Base-by-base conservation (phyloP, 2,797 vertebrate genomes). In the Xenentodon cancila region DNA sequence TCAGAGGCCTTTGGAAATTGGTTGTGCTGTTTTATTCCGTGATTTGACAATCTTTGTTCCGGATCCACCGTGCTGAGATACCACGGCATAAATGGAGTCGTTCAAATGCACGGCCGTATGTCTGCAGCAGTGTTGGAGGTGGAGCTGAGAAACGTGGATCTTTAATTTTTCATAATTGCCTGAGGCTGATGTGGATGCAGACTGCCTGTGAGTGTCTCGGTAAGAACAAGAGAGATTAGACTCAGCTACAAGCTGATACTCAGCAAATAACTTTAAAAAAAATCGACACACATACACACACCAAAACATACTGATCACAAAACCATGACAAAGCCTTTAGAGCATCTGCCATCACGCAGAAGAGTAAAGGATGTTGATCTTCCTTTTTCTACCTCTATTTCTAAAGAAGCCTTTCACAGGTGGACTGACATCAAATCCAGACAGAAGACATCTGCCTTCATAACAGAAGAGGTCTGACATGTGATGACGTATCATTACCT, bases 161-260 rank as follows among this genome's bases (percentile, higher is more conserved):
- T 84, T 84, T 64, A 79, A 84, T 82, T 70, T 86, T 84, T 87
- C 56, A 84, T 71, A 49, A 34, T 68, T 0, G 79, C 84, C 84
- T 1, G 17, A 63, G 80, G 83, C 75, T 22, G 60, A 21, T 68
- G 75, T 62, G 58, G 43, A 77, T 56, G 30, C 75, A 47, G 68
- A 30, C 55, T 68, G 71, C 53, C 49, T 75, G 58, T 83, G 63
- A 51, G 55, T 71, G 58, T 64, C 72, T 75, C 48, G 56, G 46
- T 13, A 17, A 53, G 40, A 76, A 64, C 48, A 57, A 56, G 27
- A 65, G 52, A 66, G 49, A 79, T 81, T 60, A 74, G 11, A 56
- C 43, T 52, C 63, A 57, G 44, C 51, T 71, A 72, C 66, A 71
- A 64, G 62, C 45, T 53, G 60, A 73, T 70, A 61, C 48, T 56